Conservation (phyloP, 2,113 vertebrate species). For the Peromyscus polionotus region DNA sequence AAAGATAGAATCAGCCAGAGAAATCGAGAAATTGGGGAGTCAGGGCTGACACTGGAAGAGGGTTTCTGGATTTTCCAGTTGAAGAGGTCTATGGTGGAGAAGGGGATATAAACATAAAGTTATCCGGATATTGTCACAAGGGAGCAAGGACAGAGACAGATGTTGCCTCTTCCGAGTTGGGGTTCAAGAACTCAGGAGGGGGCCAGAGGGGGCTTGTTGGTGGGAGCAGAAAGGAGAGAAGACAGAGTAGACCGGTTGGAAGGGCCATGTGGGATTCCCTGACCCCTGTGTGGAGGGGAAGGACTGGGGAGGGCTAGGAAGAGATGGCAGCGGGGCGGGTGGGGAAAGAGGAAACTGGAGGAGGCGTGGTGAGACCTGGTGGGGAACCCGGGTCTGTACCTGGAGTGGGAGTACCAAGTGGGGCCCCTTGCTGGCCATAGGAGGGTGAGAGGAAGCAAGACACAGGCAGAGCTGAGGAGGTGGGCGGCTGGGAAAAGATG, state of each 20-base stretch:
- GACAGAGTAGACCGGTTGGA: not conserved
- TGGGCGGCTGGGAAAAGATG: not conserved
- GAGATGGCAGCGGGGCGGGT: not conserved
- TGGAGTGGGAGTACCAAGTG: not conserved
- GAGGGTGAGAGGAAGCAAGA: not conserved
- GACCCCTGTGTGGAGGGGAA: not conserved
- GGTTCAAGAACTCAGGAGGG: not conserved
- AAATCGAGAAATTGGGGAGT: not conserved
- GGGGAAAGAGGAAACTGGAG: not conserved
- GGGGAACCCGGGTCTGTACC: not conserved
- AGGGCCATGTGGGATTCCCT: not conserved
- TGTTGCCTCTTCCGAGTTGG: not conserved
- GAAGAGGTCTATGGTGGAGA: not conserved
- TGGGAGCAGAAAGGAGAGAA: not conserved
- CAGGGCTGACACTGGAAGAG: not conserved
- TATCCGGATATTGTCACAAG: not conserved
- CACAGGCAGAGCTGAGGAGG: not conserved
- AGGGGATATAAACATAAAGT: not conserved
- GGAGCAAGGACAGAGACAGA: not conserved
- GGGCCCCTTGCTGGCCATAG: not conserved
- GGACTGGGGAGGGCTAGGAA: not conserved
- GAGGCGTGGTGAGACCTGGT: not conserved
- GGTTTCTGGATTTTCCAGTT: not conserved
- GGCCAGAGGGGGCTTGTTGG: not conserved
- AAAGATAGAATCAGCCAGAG: not conserved